Evolutionary conservation across 2,888 invertebrate genomes (phyloP).

Genomic region (Agriopis marginaria): DNA sequence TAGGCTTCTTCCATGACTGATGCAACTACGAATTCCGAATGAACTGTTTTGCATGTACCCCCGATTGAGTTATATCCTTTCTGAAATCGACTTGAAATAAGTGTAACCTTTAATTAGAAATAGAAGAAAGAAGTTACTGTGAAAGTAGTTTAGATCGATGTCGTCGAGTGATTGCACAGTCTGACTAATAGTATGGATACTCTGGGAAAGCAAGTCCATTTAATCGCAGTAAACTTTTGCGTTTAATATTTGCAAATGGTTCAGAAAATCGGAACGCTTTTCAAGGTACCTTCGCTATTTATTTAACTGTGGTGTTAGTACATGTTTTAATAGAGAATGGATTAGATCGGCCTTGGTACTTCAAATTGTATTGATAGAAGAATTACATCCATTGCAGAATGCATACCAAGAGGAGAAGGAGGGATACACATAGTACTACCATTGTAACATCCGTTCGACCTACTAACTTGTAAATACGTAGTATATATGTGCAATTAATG

Average conservation of each 20-base stretch:
- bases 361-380: slow-evolving; percentile 64
- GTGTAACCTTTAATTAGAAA: slow-evolving; percentile 50
- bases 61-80: slow-evolving; percentile 54
- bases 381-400: slow-evolving; percentile 84
- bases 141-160: slow-evolving; percentile 74
- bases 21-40: slow-evolving; percentile 34
- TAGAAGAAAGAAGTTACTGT: slow-evolving; percentile 54
- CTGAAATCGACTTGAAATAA: slow-evolving; percentile 48
- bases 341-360: slow-evolving; percentile 47
- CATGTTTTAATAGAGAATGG: slow-evolving; percentile 32
- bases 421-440: slow-evolving; percentile 77
- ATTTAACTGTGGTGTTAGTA: slow-evolving; percentile 30
- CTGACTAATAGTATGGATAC: slow-evolving; percentile 13
- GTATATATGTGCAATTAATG: slow-evolving; percentile 13
- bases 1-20: slow-evolving; percentile 25
- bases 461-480: slow-evolving; percentile 58
- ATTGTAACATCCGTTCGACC: slow-evolving; percentile 65
- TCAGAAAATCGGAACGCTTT: not conserved
- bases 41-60: slow-evolving; percentile 70
- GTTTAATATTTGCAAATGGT: not conserved
- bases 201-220: not conserved
- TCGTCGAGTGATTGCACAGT: slow-evolving; percentile 60
- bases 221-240: too few species aligned
- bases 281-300: slow-evolving; percentile 13
- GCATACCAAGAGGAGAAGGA: slow-evolving; percentile 79